Conservation (phyloP, 2,113 vertebrate genomes). For the Paramisgurnus dabryanus region DNA sequence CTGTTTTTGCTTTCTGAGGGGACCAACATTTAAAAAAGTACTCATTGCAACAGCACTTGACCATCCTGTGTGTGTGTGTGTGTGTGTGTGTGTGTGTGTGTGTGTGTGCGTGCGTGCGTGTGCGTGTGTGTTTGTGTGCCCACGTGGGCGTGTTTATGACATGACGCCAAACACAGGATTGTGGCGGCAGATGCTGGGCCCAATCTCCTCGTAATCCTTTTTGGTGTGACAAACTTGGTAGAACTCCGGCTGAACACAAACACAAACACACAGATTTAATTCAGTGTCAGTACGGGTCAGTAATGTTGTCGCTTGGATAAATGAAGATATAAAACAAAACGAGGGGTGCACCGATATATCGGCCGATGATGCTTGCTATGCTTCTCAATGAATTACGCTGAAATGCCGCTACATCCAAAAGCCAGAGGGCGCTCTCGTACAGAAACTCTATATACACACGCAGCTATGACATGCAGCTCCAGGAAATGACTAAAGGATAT, state of each 20-base stretch:
- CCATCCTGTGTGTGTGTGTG: slow-evolving; percentile 20
- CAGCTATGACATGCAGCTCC: too few species aligned
- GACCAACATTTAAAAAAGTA: slow-evolving; percentile 22
- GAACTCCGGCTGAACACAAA: slow-evolving; percentile 86
- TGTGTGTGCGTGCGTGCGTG: not conserved
- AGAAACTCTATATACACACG: too few species aligned
- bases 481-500: too few species aligned
- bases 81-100: slow-evolving; percentile 4
- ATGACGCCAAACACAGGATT: slow-evolving; percentile 99
- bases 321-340: not conserved
- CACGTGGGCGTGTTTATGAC: slow-evolving; percentile 79
- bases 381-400: too few species aligned
- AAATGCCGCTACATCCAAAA: too few species aligned
- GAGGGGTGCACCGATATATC: too few species aligned
- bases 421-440: too few species aligned
- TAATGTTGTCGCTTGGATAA: not conserved
- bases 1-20: not conserved
- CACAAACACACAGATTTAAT: not conserved
- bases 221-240: slow-evolving; percentile 99
- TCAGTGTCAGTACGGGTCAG: not conserved
- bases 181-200: slow-evolving; percentile 99
- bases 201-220: slow-evolving; percentile 99
- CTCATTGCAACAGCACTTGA: not conserved
- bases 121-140: not conserved
- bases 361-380: too few species aligned